Conservation (phyloP, 64 coral and sea anemone species). For the Dendronephthya gigantea region DNA sequence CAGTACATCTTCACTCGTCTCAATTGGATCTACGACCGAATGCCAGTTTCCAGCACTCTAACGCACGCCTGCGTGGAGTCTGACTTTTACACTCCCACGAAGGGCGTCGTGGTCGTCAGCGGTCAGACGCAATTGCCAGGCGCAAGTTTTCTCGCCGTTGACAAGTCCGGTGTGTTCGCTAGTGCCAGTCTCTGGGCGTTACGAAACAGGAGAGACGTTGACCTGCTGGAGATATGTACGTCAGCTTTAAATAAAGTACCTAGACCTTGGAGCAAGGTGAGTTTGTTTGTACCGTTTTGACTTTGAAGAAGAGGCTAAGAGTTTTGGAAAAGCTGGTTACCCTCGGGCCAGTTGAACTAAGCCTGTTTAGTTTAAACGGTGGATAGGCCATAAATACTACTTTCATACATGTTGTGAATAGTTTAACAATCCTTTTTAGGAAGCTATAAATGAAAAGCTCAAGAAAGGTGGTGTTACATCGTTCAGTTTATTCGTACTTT, state of each 20-base stretch:
- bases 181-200: constrained; percentile 71
- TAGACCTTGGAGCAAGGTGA: constrained; percentile 91
- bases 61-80: constrained; percentile 65
- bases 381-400: too few species aligned
- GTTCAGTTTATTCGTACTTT: constrained; percentile 81
- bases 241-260: constrained; percentile 72
- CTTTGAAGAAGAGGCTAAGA: too few species aligned
- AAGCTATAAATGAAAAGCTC: constrained; percentile 77
- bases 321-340: too few species aligned
- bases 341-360: too few species aligned
- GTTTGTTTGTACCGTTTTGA: too few species aligned
- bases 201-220: constrained; percentile 67
- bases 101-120: constrained; percentile 65
- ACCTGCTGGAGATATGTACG: constrained; percentile 72
- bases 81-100: constrained; percentile 48
- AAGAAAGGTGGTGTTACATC: constrained; percentile 81
- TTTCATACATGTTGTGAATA: too few species aligned
- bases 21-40: constrained; percentile 69
- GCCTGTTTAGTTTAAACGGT: too few species aligned
- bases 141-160: constrained; percentile 51
- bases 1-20: constrained; percentile 86
- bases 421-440: constrained; percentile 32
- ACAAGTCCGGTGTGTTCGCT: constrained; percentile 67
- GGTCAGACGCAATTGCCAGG: constrained; percentile 53
- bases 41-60: constrained; percentile 74